phyloP scores from a whole-genome alignment of 1,140 invertebrate species.

The Watersipora subatra region DNA sequence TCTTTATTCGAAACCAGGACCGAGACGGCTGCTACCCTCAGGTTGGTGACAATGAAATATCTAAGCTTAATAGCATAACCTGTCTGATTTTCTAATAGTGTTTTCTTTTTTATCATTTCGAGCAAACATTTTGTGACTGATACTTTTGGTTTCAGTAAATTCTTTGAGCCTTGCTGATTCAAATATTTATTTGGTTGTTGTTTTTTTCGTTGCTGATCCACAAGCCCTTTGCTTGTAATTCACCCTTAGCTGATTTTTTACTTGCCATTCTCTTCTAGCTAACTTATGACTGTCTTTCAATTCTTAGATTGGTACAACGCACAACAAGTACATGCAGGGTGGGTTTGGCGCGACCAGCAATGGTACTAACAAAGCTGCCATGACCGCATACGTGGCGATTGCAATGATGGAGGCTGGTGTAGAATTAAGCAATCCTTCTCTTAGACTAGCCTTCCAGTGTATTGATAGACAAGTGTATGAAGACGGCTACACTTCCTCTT shows the following conservation, averaged over 20 bases:
- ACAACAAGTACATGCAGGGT: slow-evolving; percentile 34
- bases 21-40: slow-evolving; percentile 66
- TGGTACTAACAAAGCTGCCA: slow-evolving; percentile 15
- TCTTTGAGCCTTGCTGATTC: too few species aligned
- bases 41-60: slow-evolving; percentile 23
- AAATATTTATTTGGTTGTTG: background rate
- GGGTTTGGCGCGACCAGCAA: slow-evolving; percentile 21
- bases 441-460: slow-evolving; percentile 6
- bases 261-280: too few species aligned
- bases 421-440: slow-evolving; percentile 9
- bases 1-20: slow-evolving; percentile 61
- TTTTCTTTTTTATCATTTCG: too few species aligned
- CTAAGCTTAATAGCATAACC: slow-evolving; percentile 42
- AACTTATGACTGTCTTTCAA: background rate
- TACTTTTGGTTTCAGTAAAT: too few species aligned
- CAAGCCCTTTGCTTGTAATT: background rate
- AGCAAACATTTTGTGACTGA: too few species aligned
- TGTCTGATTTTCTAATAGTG: slow-evolving; percentile 56
- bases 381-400: slow-evolving; percentile 33
- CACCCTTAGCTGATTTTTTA: background rate
- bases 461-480: slow-evolving; percentile 5
- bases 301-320: slow-evolving; percentile 12
- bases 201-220: background rate
- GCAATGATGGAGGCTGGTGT: slow-evolving; percentile 26
- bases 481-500: slow-evolving; percentile 62